Evolutionary conservation across 2,113 vertebrate species (phyloP), one percentile per base, ranked within the genome.

Genomic region (Cryptomyrus ogoouensis): DNA sequence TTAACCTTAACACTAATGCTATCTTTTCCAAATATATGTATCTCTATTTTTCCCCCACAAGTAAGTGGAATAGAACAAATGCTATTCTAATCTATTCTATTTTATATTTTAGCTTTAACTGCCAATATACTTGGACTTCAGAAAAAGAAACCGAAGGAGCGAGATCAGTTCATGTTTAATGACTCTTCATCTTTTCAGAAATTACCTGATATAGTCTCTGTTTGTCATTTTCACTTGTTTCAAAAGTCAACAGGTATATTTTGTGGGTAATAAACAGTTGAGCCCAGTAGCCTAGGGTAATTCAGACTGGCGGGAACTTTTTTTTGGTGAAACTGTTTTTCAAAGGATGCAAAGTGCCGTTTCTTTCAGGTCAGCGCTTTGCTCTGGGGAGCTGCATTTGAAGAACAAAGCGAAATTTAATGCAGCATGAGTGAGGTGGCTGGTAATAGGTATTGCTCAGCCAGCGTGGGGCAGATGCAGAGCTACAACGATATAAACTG

Each of bases 321-420:
- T 52, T 58, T 84, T 39, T 3, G n/a, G 77, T 27, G 12, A 9
- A 58, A n/a, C 80, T 39, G 31, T 89, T 13, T 27, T 52, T 89
- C 47, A 83, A 89, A 89, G 49, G 49, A 44, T 50, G 52, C 21
- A 24, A 50, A 74, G 70, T 62, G 89, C 52, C 12, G 21, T 84
- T 89, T 84, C 74, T 42, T 53, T 58, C 77, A 39, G 88, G 74
- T 83, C 88, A 83, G 9, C 17, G 56, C 39, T 39, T 88, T 88
- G 56, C 87, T 62, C 53, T 35, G 21, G 56, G 35, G 21, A 66
- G 52, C 21, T 7, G 2, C 42, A 74, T 31, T 9, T 66, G 39
- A 53, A 46, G 19, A 58, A 62, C 39, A 88, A 62, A 42, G 5
- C 3, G 19, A 44, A 62, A 56, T 88, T 88, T 53, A 24, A n/a